A percentile compares a stretch with the other conserved stretches of the same genome.
phyloP scores from a whole-genome alignment of 2,888 invertebrate genomes.

The Nemapogon koenigi region DNA sequence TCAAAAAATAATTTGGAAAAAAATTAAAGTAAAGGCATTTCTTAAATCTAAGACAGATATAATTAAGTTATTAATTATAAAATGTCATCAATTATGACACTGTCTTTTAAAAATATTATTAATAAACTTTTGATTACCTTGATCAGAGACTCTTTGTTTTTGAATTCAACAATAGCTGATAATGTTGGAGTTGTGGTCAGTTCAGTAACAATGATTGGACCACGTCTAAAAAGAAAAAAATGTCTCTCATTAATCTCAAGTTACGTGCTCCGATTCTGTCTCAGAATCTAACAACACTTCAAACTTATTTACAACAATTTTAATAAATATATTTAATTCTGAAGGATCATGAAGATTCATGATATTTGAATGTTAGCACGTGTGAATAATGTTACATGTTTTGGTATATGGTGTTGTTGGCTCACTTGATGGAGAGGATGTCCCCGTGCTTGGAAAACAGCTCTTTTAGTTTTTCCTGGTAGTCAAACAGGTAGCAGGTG shows the following conservation, averaged over 20 bases:
- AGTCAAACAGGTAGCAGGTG: slow-evolving; percentile 51
- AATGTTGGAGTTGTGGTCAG: slow-evolving; percentile 64
- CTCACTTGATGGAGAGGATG: slow-evolving; percentile 48
- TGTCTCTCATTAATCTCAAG: too few relatives aligned
- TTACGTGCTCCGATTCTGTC: slow-evolving; percentile 36
- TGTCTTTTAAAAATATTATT: too few relatives aligned
- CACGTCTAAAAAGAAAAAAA: slow-evolving; percentile 65
- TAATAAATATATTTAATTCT: not conserved
- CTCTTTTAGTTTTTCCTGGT: slow-evolving; percentile 58
- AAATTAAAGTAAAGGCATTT: too few relatives aligned
- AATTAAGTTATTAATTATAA: too few relatives aligned
- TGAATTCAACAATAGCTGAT: slow-evolving; percentile 65
- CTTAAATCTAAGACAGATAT: too few relatives aligned
- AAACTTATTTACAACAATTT: slow-evolving; percentile 8
- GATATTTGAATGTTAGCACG: slow-evolving; percentile 61
- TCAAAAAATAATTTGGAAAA: too few relatives aligned
- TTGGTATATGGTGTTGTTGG: not conserved
- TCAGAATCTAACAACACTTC: slow-evolving; percentile 27
- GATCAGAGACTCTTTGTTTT: slow-evolving; percentile 64
- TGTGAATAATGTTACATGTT: slow-evolving; percentile 10
- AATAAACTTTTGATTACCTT: slow-evolving; percentile 61
- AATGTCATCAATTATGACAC: too few relatives aligned
- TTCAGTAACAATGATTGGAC: slow-evolving; percentile 65
- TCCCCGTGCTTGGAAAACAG: slow-evolving; percentile 55
- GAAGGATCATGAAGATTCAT: slow-evolving; percentile 15